Evolutionary conservation across 2,797 vertebrate genomes (phyloP).

Genomic region (Gymnothorax reevesii): DNA sequence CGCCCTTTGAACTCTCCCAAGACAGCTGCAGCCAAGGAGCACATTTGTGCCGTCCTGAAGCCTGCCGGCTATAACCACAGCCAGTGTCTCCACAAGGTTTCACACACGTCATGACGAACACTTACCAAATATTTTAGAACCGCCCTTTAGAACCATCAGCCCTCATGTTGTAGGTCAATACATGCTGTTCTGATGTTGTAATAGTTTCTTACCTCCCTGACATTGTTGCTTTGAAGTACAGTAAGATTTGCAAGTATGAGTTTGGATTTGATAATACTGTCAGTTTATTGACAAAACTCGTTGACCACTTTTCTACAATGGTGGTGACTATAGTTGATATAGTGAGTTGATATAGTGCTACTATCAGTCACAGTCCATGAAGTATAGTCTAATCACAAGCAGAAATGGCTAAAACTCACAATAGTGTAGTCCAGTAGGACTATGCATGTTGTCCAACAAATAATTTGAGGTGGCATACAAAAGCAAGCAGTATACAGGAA

Average conservation of each 20-base stretch:
- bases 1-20: slow-evolving; percentile 36
- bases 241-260: not conserved
- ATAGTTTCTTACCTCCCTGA: not conserved
- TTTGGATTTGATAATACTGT: not conserved
- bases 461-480: not conserved
- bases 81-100: not conserved
- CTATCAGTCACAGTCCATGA: not conserved
- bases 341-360: not conserved
- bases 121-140: not conserved
- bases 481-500: not conserved
- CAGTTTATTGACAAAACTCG: not conserved
- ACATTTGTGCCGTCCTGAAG: not conserved
- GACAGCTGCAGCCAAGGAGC: not conserved
- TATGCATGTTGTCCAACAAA: not conserved
- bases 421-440: not conserved
- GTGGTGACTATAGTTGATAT: not conserved
- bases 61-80: not conserved
- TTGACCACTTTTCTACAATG: not conserved
- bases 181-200: not conserved
- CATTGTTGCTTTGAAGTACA: not conserved
- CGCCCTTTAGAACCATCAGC: not conserved
- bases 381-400: not conserved
- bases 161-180: not conserved
- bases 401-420: not conserved
- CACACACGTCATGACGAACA: not conserved